Percentiles rank a stretch among this genome's conserved stretches.
Evolutionary conservation across 2,797 vertebrate genomes (phyloP).

Genomic region (Galago senegalensis): DNA sequence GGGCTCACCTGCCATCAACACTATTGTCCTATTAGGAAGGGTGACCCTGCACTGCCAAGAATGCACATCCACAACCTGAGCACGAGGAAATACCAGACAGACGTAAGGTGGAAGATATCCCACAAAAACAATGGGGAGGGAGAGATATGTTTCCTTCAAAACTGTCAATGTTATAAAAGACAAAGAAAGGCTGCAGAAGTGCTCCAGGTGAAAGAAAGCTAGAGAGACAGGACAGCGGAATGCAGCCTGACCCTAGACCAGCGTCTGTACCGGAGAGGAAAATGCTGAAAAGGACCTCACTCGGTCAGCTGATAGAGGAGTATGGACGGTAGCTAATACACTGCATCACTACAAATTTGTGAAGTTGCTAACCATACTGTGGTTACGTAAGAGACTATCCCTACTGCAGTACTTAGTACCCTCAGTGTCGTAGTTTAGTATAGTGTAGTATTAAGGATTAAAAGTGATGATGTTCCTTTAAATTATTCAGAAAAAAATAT

Average conservation of each 20-base stretch:
- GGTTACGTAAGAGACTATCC: not conserved
- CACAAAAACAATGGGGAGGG: not conserved
- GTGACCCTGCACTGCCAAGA: not conserved
- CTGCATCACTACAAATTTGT: not conserved
- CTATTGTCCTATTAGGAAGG: not conserved
- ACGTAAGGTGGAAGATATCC: accelerated
- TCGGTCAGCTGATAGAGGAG: not conserved
- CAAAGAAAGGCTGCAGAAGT: not conserved
- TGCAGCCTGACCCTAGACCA: not conserved
- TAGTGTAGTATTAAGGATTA: not conserved
- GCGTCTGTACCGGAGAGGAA: not conserved
- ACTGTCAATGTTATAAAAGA: not conserved
- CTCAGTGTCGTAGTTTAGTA: not conserved
- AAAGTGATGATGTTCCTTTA: not conserved
- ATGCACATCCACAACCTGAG: not conserved
- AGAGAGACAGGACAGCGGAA: not conserved
- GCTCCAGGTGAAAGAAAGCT: slow-evolving; percentile 24
- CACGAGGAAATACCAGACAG: not conserved
- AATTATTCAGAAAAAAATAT: not conserved
- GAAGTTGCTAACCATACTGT: not conserved
- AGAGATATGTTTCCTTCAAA: not conserved
- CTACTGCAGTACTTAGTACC: not conserved
- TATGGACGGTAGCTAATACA: not conserved
- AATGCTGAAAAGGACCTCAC: not conserved
- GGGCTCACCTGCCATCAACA: not conserved